Evolutionary conservation across 2,797 vertebrate genomes (phyloP), one percentile per base, ranked within the genome.

Genomic region (Iguana delicatissima): DNA sequence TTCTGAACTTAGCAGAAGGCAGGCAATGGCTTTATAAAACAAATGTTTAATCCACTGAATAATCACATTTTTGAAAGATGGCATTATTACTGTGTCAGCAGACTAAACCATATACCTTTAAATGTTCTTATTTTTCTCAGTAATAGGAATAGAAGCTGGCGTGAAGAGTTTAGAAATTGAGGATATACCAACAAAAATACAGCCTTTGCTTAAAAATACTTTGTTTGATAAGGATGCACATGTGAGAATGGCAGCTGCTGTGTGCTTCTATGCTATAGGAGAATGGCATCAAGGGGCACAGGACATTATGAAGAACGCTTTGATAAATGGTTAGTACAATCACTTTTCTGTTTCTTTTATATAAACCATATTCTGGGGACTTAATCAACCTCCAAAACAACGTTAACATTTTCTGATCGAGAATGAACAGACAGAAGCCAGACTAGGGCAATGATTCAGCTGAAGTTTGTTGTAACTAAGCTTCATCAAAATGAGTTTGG

Each of bases 201-300:
- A 92, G 89, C 94, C 95, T 1, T 85, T 96, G 1, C 92, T 98
- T 79, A 89, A 89, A 32, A 91, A 94, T 52, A 96, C 97, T 46
- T 95, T 98, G 72, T 80, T 82, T 79, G 96, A 97, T 89, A 89
- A 93, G 69, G 96, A 97, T 57, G 85, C 87, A 82, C 95, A 93
- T 2, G 97, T 98, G 83, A 96, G 89, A 94, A 95, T 97, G 95
- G 97, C 97, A 57, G 97, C 98, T 22, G 97, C 97, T 0, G 29
- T 98, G 79, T 97, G 97, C 90, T 97, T 96, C 5, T 97, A 96
- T 46, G 92, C 95, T 84, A 96, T 96, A 76, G 94, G 92, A 83
- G 91, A 93, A 46, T 89, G 95, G 55, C 96, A 96, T 74, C 50
- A 87, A 57, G 86, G 82, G 29, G 97, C 97, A 86, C 94, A 14